phyloP scores from a whole-genome alignment of 1,140 invertebrate genomes.

The Cydia strobilella region DNA sequence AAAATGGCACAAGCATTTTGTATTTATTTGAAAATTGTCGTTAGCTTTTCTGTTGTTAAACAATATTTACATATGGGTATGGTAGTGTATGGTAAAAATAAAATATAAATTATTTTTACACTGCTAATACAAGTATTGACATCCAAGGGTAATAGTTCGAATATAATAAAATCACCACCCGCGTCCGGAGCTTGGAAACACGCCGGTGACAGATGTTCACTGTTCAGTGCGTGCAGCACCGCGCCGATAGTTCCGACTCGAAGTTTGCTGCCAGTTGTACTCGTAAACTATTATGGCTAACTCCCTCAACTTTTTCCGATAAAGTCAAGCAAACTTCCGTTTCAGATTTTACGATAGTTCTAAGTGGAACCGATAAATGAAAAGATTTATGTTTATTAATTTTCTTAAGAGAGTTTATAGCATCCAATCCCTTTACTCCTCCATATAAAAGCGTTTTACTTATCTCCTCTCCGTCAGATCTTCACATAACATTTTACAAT shows the following conservation, averaged over 20 bases:
- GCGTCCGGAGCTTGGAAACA: neutral
- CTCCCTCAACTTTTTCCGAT: conserved; percentile 6
- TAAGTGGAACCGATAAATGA: neutral
- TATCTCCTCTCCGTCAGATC: no score
- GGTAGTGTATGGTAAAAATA: no score
- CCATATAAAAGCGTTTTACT: no score
- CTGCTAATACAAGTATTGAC: no score
- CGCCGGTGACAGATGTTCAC: conserved; percentile 1
- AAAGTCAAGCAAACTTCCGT: neutral
- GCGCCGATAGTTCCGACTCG: neutral
- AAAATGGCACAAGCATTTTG: no score
- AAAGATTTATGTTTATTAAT: neutral
- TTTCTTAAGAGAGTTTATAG: no score
- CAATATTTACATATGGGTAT: no score
- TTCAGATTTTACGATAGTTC: neutral
- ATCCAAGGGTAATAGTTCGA: neutral
- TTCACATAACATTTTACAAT: no score
- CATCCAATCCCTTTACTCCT: no score
- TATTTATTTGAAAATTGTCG: no score
- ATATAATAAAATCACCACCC: neutral
- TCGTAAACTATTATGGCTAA: conserved; percentile 14
- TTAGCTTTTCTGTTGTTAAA: no score
- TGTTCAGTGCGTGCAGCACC: neutral
- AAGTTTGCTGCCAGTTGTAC: neutral
- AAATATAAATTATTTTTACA: no score